These are phyloP conservation scores for Psittacula derbiana DNA, from an alignment of 2,797 vertebrate genomes.

Conservation along the genomic window DNA sequence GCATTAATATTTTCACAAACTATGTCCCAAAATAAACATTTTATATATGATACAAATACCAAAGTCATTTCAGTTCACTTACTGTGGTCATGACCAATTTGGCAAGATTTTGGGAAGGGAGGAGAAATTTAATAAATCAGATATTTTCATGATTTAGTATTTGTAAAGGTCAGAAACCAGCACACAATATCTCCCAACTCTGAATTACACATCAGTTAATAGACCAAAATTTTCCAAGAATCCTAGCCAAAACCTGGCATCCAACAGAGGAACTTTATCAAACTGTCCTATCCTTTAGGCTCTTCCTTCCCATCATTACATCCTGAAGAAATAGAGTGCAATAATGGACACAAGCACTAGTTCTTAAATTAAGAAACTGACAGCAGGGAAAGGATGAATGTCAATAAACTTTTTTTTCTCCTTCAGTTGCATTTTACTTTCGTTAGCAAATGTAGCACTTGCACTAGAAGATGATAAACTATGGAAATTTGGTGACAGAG, in stretches of 20 bases:
- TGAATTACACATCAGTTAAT: slow-evolving; percentile 53
- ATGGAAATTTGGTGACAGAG: neutral
- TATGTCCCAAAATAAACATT: slow-evolving; percentile 67
- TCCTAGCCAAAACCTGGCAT: slow-evolving; percentile 63
- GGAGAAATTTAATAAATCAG: slow-evolving; percentile 71
- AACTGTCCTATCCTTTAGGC: neutral
- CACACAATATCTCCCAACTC: slow-evolving; percentile 52
- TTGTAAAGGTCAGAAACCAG: slow-evolving; percentile 71
- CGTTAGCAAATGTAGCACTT: neutral
- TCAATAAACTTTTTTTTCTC: neutral
- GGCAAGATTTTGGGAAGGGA: slow-evolving; percentile 48
- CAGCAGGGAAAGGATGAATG: neutral
- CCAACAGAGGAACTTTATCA: slow-evolving; percentile 45
- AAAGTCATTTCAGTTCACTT: slow-evolving; percentile 70
- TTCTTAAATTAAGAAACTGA: neutral
- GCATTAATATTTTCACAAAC: slow-evolving; percentile 69
- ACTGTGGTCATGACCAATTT: slow-evolving; percentile 72
- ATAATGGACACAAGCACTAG: neutral
- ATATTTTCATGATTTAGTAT: slow-evolving; percentile 69
- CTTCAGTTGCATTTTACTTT: neutral
- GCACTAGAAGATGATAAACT: neutral
- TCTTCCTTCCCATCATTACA: neutral
- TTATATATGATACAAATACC: slow-evolving; percentile 64
- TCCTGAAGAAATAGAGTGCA: neutral
- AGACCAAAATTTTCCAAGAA: slow-evolving; percentile 69